Percentiles rank a stretch among this genome's conserved stretches.
Conservation (phyloP, 2,888 invertebrate genomes). For the Actias luna region DNA sequence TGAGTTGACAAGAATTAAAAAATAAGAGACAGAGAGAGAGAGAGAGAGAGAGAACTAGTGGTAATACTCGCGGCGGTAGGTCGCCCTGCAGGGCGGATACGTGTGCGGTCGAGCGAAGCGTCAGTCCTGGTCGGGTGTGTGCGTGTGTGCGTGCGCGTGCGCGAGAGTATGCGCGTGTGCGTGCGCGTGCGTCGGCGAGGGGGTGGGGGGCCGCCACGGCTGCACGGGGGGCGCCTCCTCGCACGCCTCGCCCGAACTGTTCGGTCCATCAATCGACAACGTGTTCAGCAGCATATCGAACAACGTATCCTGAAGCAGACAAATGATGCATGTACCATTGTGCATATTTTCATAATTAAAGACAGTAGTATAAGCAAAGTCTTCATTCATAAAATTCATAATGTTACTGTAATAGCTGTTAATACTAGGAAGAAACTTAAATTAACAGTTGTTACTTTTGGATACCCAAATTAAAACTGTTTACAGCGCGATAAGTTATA, state of each 20-base stretch:
- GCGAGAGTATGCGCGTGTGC: slow-evolving; percentile 38
- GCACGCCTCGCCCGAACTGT: slow-evolving; percentile 43
- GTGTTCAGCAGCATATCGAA: slow-evolving; percentile 73
- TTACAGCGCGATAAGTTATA: no score
- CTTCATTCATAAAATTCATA: no score
- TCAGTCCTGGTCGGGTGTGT: slow-evolving; percentile 31
- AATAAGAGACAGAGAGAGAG: no score
- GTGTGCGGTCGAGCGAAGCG: slow-evolving; percentile 23
- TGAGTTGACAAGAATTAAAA: not conserved
- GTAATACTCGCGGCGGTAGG: slow-evolving; percentile 44
- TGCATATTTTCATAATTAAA: no score
- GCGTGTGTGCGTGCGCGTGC: slow-evolving; percentile 22
- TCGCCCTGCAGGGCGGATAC: slow-evolving; percentile 22
- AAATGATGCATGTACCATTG: no score
- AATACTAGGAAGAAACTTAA: no score
- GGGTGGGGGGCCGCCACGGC: slow-evolving; percentile 59
- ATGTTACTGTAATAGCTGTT: no score
- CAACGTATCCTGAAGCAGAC: slow-evolving; percentile 59
- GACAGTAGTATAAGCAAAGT: no score
- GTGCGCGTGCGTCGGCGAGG: slow-evolving; percentile 26
- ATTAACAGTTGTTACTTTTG: no score
- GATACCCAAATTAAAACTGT: no score
- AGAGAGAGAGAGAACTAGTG: slow-evolving; percentile 28
- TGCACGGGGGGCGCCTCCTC: slow-evolving; percentile 56
- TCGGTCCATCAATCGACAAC: slow-evolving; percentile 56